Conservation (phyloP, 2,113 vertebrate genomes). For the Chiloscyllium plagiosum region DNA sequence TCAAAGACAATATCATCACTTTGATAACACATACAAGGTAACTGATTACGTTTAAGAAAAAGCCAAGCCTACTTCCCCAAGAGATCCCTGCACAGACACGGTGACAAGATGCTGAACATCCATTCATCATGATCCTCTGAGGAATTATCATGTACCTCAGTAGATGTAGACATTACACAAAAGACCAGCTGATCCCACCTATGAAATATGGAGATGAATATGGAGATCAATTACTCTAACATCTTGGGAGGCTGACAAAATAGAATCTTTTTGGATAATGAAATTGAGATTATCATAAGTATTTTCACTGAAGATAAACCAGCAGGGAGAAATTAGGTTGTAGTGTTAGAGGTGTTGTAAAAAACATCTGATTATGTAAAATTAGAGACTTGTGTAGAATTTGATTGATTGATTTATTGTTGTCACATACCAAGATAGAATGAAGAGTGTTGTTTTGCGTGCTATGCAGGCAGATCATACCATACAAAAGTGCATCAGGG, state of each 20-base stretch:
- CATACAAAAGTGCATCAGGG: too few species aligned
- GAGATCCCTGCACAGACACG: background rate
- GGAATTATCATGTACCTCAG: background rate
- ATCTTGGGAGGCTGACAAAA: background rate
- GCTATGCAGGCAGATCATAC: too few species aligned
- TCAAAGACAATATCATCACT: background rate
- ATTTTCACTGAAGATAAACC: background rate
- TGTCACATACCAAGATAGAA: too few species aligned
- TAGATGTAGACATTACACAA: background rate
- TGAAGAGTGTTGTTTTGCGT: too few species aligned
- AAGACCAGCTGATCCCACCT: background rate
- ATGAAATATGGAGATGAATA: background rate
- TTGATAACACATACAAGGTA: background rate
- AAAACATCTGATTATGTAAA: background rate
- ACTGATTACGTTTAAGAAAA: background rate
- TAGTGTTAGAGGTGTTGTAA: background rate
- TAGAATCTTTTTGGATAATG: background rate
- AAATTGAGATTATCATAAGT: background rate
- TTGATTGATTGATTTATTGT: too few species aligned
- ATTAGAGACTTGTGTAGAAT: background rate
- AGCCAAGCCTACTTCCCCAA: background rate
- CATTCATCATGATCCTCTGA: background rate
- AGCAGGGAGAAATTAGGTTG: background rate
- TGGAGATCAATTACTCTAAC: background rate
- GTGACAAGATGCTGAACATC: conserved; percentile 19